Base-by-base conservation (phyloP, 2,113 vertebrate species). In the Siphamia tubifer region DNA sequence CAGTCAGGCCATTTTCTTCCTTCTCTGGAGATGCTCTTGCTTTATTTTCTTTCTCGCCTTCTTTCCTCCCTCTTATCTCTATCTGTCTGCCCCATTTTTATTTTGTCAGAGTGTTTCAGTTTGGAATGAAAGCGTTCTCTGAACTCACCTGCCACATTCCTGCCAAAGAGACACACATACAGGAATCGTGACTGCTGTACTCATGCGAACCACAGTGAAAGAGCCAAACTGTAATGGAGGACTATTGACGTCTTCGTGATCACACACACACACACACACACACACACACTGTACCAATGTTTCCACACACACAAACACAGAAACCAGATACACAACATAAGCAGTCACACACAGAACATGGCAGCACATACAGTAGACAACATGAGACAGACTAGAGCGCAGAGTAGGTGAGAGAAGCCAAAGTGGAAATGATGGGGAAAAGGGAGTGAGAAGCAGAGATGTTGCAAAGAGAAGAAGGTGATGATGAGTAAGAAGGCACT, bases 131-230 rank as follows among this genome's bases (percentile, higher is more conserved):
- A 79, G 27, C 11, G 28, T 51, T 58, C 39, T 81, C 31, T 63
- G 60, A 79, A 62, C 36, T 57, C 62, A 23, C 74, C 84, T 61
- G 81, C 80, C 40, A 79, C 79, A 70, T 78, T 74, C 24, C 55
- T 64, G 66, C 51, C 70, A 57, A 77, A 74, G 44, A 61, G 7
- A 58, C 36, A 58, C 43, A 66, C 13, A 32, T 49, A 48, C 38
- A 55, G 19, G 56, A 82, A 68, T 83, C 79, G 74, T 86, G 85
- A 89, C 82, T 79, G 74, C 68, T 57, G 56, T 28, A 25, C 34
- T 27, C 31, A 5, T 67, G 52, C 23, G 32, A 75, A 52, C 54
- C 38, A 54, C 34, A 65, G 39, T 12, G 36, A 57, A 17, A 60
- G 11, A 49, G 55, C 31, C 57, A 30, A 65, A 65, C 58, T 62